Evolutionary conservation across 1,140 invertebrate genomes (phyloP).

Genomic region (Tetraneura akinire): DNA sequence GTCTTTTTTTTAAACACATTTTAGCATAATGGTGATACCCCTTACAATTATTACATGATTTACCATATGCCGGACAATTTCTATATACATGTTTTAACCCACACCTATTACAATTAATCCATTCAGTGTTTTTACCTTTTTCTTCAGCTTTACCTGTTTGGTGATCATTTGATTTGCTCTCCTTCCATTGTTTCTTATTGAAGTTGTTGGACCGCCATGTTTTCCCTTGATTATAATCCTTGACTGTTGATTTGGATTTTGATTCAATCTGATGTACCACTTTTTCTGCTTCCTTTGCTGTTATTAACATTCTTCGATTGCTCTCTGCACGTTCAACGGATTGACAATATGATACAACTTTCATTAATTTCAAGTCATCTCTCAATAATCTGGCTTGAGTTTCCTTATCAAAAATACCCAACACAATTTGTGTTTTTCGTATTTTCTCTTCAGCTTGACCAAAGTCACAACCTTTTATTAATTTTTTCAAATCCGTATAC

Average conservation of each 20-base stretch:
- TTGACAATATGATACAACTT: conserved; percentile 22
- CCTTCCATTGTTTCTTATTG: too few relatives aligned
- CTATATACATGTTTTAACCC: neutral
- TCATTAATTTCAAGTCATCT: neutral
- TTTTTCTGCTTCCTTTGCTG: neutral
- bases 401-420: neutral
- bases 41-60: neutral
- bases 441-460: neutral
- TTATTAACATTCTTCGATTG: neutral
- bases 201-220: neutral
- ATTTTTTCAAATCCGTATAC: conserved; percentile 48
- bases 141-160: neutral
- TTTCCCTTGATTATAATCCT: neutral
- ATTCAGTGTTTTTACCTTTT: neutral
- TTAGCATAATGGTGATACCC: neutral
- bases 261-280: too few relatives aligned
- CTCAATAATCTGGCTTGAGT: neutral
- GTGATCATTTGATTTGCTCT: neutral
- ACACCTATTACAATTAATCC: neutral
- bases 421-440: conserved; percentile 10
- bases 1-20: neutral
- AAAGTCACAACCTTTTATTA: conserved; percentile 23
- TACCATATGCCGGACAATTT: neutral
- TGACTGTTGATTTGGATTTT: neutral
- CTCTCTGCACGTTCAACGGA: neutral